Conservation (phyloP, 2,888 invertebrate species). For the Dolichopus griseipennis region DNA sequence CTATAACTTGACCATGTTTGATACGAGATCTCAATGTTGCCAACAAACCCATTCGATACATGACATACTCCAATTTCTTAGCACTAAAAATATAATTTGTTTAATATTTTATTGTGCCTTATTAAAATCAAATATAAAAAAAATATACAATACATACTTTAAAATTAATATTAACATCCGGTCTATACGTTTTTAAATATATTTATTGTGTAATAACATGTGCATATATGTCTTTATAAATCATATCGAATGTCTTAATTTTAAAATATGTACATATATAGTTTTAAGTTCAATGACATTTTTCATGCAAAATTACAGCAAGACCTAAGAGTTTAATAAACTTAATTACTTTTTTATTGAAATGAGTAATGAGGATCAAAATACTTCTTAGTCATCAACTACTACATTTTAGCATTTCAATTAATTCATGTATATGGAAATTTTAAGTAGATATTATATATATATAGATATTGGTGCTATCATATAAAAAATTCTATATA, state of each 20-base stretch:
- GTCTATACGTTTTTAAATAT: too few relatives aligned
- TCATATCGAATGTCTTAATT: too few relatives aligned
- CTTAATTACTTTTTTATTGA: background rate
- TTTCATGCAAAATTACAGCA: background rate
- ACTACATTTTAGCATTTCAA: background rate
- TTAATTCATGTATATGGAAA: background rate
- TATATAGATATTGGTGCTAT: background rate
- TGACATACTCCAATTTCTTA: constrained; percentile 74
- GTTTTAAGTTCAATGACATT: background rate
- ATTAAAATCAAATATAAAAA: too few relatives aligned
- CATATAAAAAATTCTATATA: background rate
- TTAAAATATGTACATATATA: too few relatives aligned
- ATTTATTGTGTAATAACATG: too few relatives aligned
- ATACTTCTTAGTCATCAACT: background rate
- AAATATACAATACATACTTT: too few relatives aligned
- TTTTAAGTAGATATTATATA: background rate
- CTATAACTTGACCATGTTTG: constrained; percentile 78
- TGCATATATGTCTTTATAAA: too few relatives aligned
- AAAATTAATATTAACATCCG: too few relatives aligned
- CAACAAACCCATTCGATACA: constrained; percentile 89
- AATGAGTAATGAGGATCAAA: background rate
- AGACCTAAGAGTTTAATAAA: background rate
- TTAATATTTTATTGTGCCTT: background rate
- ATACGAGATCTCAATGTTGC: constrained; percentile 79
- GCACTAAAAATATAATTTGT: constrained; percentile 54